Evolutionary conservation across 2,797 vertebrate species (phyloP).

Genomic region (Anableps anableps): DNA sequence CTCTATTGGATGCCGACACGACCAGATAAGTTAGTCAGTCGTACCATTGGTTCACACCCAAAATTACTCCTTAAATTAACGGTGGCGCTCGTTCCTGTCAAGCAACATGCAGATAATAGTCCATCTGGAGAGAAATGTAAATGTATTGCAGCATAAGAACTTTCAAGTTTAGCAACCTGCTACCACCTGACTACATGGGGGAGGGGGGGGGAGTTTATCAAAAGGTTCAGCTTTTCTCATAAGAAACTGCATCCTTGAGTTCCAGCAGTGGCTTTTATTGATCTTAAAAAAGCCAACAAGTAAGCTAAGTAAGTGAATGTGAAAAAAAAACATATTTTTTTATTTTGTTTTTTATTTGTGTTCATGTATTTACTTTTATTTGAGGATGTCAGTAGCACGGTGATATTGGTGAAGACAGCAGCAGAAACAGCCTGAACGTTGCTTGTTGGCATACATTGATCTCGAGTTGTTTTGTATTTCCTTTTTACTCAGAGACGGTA

Average conservation of each 20-base stretch:
- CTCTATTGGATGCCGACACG: conserved; percentile 74
- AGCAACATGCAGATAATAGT: conserved; percentile 55
- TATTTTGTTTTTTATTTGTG: conserved; percentile 66
- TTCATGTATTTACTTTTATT: conserved; percentile 67
- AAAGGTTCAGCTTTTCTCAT: conserved; percentile 58
- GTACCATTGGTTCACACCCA: conserved; percentile 64
- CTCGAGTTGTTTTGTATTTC: conserved; percentile 60
- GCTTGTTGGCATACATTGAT: conserved; percentile 41
- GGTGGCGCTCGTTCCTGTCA: conserved; percentile 52
- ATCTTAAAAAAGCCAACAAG: conserved; percentile 76
- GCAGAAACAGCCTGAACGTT: conserved; percentile 43
- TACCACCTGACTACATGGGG: conserved; percentile 40
- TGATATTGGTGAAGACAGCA: conserved; percentile 43
- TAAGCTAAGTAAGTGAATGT: conserved; percentile 85
- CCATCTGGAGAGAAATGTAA: conserved; percentile 50
- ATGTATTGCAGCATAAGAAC: conserved; percentile 56
- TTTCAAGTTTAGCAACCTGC: conserved; percentile 55
- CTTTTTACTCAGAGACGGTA: conserved; percentile 73
- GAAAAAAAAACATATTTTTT: conserved; percentile 76
- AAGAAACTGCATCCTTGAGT: conserved; percentile 55
- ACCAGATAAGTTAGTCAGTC: conserved; percentile 68
- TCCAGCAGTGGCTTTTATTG: conserved; percentile 70
- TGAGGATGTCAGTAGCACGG: conserved; percentile 69
- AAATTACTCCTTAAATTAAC: conserved; percentile 57
- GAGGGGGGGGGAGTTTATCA: conserved; percentile 29